Evolutionary conservation across 2,888 invertebrate species (phyloP).

Genomic region (Chrysopilus asiliformis): DNA sequence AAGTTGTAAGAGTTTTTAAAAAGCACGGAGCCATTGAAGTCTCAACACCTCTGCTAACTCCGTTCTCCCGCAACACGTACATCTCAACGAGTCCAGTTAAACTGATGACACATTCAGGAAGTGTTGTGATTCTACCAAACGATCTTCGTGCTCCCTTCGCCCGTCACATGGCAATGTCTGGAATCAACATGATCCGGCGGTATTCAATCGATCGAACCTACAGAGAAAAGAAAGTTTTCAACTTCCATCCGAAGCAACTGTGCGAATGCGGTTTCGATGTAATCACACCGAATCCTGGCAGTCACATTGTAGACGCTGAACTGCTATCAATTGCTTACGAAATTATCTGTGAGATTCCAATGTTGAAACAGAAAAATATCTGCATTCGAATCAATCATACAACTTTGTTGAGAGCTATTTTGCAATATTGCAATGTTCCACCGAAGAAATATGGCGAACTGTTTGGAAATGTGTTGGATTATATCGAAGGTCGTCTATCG

Average conservation of each 20-base stretch:
- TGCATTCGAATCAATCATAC: constrained; percentile 68
- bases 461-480: constrained; percentile 28
- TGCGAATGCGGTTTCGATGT: constrained; percentile 91
- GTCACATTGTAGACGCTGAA: constrained; percentile 74
- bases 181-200: constrained; percentile 62
- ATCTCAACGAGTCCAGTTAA: constrained; percentile 42
- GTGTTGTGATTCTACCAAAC: constrained; percentile 70
- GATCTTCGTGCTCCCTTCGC: constrained; percentile 74
- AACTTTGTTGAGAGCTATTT: constrained; percentile 55
- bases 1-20: constrained; percentile 47
- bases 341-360: constrained; percentile 54
- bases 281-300: constrained; percentile 60
- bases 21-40: constrained; percentile 69
- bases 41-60: constrained; percentile 67
- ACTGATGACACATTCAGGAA: constrained; percentile 78
- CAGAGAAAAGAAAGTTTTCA: constrained; percentile 61
- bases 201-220: constrained; percentile 81
- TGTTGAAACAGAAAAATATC: constrained; percentile 49
- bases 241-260: constrained; percentile 79
- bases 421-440: constrained; percentile 69
- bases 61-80: constrained; percentile 44
- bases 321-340: constrained; percentile 64
- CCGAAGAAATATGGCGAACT: constrained; percentile 42
- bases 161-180: constrained; percentile 67
- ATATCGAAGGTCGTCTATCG: constrained; percentile 44